phyloP scores from a whole-genome alignment of 2,888 invertebrate genomes.

The Stenodema calcarata region DNA sequence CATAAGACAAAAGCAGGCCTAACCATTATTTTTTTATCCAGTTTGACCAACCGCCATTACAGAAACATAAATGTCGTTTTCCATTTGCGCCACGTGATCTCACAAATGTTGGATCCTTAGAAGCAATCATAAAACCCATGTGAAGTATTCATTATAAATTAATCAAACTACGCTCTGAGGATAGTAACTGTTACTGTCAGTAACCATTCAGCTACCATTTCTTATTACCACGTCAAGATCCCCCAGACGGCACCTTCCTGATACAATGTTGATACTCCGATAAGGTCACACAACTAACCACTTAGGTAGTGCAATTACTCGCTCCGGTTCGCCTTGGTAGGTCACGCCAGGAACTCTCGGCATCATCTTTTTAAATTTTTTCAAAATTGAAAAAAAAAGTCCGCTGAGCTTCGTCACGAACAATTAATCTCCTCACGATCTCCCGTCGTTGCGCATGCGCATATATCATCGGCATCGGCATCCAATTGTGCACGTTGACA shows the following conservation, averaged over 20 bases:
- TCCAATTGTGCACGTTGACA: background rate
- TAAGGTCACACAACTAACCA: background rate
- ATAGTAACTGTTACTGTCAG: too few relatives aligned
- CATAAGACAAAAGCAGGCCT: too few relatives aligned
- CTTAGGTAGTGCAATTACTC: background rate
- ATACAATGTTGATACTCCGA: background rate
- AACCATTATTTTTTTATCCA: too few relatives aligned
- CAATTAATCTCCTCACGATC: background rate
- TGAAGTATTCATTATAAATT: too few relatives aligned
- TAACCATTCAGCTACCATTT: too few relatives aligned
- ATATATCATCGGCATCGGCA: background rate
- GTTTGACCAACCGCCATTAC: too few relatives aligned
- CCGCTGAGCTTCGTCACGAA: background rate
- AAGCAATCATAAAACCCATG: too few relatives aligned
- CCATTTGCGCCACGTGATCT: too few relatives aligned
- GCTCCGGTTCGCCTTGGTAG: background rate
- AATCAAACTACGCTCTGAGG: too few relatives aligned
- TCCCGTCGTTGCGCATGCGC: background rate
- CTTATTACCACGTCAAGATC: too few relatives aligned
- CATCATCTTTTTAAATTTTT: background rate
- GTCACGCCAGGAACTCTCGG: background rate
- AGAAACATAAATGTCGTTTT: too few relatives aligned
- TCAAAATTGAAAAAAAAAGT: background rate
- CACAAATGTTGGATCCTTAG: too few relatives aligned
- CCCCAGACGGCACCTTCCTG: background rate